phyloP scores from a whole-genome alignment of 1,140 invertebrate genomes.

The Gonatopus flavifemur region DNA sequence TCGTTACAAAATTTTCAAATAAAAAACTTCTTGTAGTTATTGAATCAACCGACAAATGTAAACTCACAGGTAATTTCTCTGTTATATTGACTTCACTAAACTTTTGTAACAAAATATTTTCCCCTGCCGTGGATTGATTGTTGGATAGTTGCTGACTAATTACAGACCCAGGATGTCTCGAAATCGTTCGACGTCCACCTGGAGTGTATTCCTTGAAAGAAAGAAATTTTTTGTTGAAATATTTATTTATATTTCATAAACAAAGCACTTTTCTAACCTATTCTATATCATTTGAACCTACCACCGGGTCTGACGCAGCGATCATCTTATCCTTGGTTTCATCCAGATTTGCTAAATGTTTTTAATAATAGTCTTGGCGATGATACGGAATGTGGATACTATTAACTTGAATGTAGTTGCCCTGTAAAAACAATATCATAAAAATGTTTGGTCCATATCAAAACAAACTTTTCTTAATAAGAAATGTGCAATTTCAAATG shows the following conservation, averaged over 20 bases:
- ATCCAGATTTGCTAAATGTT: conserved; percentile 70
- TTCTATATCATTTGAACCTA: too few relatives aligned
- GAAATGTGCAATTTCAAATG: too few relatives aligned
- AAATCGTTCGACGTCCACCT: conserved; percentile 79
- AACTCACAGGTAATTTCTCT: conserved; percentile 59
- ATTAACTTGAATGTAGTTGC: too few relatives aligned
- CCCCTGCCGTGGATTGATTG: conserved; percentile 42
- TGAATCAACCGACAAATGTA: not conserved
- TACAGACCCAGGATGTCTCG: conserved; percentile 73
- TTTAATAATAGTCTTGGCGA: conserved; percentile 13
- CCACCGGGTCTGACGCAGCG: conserved; percentile 80
- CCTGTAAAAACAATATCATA: too few relatives aligned
- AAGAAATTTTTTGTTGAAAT: not conserved
- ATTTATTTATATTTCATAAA: not conserved
- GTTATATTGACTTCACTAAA: conserved; percentile 74
- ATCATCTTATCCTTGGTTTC: conserved; percentile 74
- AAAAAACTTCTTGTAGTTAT: too few relatives aligned
- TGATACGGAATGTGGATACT: not conserved
- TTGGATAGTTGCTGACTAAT: conserved; percentile 36
- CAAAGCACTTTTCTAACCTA: too few relatives aligned
- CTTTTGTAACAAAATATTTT: conserved; percentile 68
- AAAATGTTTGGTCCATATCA: too few relatives aligned
- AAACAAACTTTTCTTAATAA: too few relatives aligned
- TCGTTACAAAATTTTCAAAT: too few relatives aligned
- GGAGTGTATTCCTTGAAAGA: conserved; percentile 81